Conservation (phyloP, 2,888 invertebrate species). For the Perithous albicinctus region DNA sequence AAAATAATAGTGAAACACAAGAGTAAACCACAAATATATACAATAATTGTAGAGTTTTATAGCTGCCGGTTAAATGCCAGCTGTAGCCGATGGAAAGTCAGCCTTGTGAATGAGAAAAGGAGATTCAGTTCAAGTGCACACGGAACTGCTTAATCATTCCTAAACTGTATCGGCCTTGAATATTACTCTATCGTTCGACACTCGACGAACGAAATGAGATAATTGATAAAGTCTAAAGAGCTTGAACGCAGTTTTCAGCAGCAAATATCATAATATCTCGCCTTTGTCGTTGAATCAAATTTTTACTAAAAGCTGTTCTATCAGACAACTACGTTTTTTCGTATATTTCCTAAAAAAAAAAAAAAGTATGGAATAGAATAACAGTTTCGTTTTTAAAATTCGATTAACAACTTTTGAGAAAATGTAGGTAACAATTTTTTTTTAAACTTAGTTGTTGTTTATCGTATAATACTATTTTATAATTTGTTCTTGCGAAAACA, state of each 20-base stretch:
- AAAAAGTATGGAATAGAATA: no score
- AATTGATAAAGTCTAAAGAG: conserved; percentile 2
- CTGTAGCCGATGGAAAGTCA: conserved; percentile 6
- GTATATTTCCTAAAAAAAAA: no score
- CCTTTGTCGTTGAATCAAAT: background rate
- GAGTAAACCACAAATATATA: conserved; percentile 15
- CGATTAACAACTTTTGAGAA: no score
- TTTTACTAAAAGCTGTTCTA: background rate
- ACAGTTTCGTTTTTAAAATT: no score
- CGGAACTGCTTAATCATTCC: conserved; percentile 57
- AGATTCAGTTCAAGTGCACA: conserved; percentile 52
- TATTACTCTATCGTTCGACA: conserved; percentile 53
- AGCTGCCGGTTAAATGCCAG: background rate
- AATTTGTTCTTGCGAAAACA: no score
- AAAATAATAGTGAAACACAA: conserved; percentile 17
- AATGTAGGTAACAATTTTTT: no score
- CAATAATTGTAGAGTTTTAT: background rate
- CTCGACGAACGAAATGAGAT: background rate
- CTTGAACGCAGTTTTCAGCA: background rate
- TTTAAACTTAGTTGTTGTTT: no score
- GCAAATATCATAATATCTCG: background rate
- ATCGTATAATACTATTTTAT: no score
- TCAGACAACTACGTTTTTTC: no score
- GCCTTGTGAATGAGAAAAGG: conserved; percentile 24
- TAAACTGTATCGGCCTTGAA: conserved; percentile 57